Evolutionary conservation across 2,888 invertebrate species (phyloP).

Genomic region (Bellardia bayeri): DNA sequence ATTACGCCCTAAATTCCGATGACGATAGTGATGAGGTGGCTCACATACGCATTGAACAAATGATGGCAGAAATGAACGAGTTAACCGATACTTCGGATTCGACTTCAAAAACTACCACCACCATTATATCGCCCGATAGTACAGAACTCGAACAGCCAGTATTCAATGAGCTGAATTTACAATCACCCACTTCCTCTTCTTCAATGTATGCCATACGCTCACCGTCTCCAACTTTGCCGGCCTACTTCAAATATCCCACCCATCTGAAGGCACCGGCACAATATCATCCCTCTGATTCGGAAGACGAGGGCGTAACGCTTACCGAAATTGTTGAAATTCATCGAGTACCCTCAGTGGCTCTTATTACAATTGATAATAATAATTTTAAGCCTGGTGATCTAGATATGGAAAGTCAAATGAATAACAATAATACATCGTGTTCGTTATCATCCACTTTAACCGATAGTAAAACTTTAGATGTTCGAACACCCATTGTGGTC

Average conservation of each 20-base stretch:
- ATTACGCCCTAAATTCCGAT: conserved; percentile 77
- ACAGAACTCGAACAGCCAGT: conserved; percentile 44
- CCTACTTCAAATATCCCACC: conserved; percentile 51
- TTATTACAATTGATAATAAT: conserved; percentile 61
- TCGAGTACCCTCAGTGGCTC: conserved; percentile 61
- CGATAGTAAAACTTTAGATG: conserved; percentile 83
- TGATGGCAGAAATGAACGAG: conserved; percentile 78
- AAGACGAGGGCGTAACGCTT: conserved; percentile 76
- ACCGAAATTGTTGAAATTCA: conserved; percentile 80
- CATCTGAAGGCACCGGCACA: conserved; percentile 44
- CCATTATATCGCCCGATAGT: conserved; percentile 66
- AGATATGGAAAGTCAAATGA: conserved; percentile 73
- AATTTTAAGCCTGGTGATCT: conserved; percentile 56
- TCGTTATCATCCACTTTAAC: conserved; percentile 82
- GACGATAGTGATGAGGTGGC: conserved; percentile 74
- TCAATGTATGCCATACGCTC: conserved; percentile 80
- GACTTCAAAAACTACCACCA: conserved; percentile 68
- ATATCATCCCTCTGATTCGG: conserved; percentile 62
- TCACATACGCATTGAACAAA: conserved; percentile 78
- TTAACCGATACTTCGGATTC: conserved; percentile 70
- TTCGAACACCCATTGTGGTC: conserved; percentile 83
- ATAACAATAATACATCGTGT: conserved; percentile 82
- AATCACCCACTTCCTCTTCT: conserved; percentile 77
- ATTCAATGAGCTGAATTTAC: conserved; percentile 48
- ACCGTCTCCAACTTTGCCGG: conserved; percentile 75